A percentile compares a stretch with the other conserved stretches of the same genome.
These are phyloP conservation scores for Lottia gigantea DNA, from an alignment of 2,888 invertebrate genomes.

Conservation along the genomic window DNA sequence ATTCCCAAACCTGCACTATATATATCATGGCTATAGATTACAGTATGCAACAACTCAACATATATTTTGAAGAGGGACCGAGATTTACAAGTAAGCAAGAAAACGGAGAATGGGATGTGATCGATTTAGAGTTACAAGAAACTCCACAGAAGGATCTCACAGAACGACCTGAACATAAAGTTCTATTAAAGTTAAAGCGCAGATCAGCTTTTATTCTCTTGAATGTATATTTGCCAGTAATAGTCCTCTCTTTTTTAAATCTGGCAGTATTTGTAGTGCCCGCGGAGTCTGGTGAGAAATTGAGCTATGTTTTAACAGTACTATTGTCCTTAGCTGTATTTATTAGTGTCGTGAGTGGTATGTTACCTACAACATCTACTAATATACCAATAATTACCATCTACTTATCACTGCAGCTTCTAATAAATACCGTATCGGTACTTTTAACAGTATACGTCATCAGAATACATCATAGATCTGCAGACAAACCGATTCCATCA, in stretches of 20 bases:
- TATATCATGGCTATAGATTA: neutral
- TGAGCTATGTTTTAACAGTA: neutral
- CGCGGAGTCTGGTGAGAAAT: neutral
- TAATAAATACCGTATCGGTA: neutral
- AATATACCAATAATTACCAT: neutral
- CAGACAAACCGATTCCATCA: neutral
- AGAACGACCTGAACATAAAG: no score
- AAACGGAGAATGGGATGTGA: neutral
- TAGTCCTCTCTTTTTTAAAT: neutral
- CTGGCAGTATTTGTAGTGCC: neutral
- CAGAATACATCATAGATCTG: neutral
- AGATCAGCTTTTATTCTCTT: neutral
- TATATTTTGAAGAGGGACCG: neutral
- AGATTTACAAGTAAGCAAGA: neutral
- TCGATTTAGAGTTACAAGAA: neutral
- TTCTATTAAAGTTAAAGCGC: no score
- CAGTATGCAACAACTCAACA: neutral
- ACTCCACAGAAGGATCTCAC: no score
- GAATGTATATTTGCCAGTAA: neutral
- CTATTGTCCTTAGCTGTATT: neutral
- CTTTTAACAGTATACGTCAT: neutral
- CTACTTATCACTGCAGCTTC: neutral
- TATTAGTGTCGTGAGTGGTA: slow-evolving; percentile 1
- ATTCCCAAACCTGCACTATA: neutral
- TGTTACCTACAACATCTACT: neutral